Evolutionary conservation across 2,797 vertebrate genomes (phyloP).

Genomic region (Acanthurus lineatus): DNA sequence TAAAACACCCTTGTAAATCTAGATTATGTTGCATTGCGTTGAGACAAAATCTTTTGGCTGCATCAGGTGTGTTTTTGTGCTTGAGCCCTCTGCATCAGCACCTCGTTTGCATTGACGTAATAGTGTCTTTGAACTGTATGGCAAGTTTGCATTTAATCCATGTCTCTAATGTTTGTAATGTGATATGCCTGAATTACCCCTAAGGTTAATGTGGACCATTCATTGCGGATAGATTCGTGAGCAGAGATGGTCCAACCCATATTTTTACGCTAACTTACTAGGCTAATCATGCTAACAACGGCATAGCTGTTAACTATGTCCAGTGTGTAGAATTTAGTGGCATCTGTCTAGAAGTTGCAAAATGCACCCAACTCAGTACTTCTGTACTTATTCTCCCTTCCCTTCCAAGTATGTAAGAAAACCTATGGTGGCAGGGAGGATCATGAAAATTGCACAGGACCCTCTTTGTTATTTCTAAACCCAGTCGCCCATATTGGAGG

Average conservation of each 20-base stretch:
- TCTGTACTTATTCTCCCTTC: too few species aligned
- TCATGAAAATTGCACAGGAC: too few species aligned
- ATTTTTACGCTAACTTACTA: background rate
- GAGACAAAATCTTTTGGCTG: background rate
- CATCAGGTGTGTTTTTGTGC: background rate
- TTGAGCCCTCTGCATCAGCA: slow-evolving; percentile 1
- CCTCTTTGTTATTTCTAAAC: too few species aligned
- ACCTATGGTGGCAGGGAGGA: too few species aligned
- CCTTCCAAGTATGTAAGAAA: too few species aligned
- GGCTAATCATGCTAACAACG: background rate
- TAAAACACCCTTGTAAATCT: background rate
- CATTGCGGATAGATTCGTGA: slow-evolving; percentile 11
- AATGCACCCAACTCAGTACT: too few species aligned
- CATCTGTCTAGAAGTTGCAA: too few species aligned
- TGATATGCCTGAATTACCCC: background rate
- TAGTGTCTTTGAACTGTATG: slow-evolving; percentile 1
- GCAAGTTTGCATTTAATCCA: background rate
- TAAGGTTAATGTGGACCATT: slow-evolving; percentile 9
- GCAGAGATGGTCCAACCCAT: slow-evolving; percentile 1
- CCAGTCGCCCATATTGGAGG: too few species aligned
- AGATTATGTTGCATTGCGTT: background rate
- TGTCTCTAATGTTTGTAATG: background rate
- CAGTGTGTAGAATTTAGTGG: too few species aligned
- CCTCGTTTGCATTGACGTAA: background rate
- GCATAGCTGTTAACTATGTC: background rate